phyloP scores from a whole-genome alignment of 2,888 invertebrate species.

The Kryphioiulus occultus region DNA sequence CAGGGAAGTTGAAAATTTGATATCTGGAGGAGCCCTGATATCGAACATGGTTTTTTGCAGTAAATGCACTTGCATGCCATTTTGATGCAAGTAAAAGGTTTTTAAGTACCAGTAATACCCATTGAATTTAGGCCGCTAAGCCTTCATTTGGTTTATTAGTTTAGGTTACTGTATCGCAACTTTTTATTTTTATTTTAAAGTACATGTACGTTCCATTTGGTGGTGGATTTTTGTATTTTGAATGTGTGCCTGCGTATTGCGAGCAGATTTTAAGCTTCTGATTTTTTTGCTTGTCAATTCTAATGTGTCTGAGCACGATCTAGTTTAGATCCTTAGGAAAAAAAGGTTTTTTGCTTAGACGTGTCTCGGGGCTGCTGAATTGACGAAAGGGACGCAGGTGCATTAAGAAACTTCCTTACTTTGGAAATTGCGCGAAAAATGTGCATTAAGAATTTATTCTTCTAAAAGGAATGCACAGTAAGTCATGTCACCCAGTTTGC shows the following conservation, averaged over 20 bases:
- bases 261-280: slow-evolving; percentile 7
- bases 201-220: background rate
- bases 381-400: background rate
- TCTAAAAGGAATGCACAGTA: slow-evolving; percentile 22
- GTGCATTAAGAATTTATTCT: slow-evolving; percentile 6
- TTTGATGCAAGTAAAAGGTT: no score
- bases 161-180: no score
- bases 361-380: background rate
- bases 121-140: no score
- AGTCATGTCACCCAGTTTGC: background rate
- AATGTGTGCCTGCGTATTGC: background rate
- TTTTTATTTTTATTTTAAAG: no score
- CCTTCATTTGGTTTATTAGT: no score
- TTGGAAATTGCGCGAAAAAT: slow-evolving; percentile 28
- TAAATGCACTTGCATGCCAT: no score
- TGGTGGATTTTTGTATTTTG: background rate
- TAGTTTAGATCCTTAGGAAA: background rate
- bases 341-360: slow-evolving; percentile 9
- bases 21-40: no score
- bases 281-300: background rate
- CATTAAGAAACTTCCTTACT: background rate
- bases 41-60: no score
- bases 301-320: background rate
- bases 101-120: no score
- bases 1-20: no score